Evolutionary conservation across 2,113 vertebrate genomes (phyloP).

Genomic region (Hymenochirus boettgeri): DNA sequence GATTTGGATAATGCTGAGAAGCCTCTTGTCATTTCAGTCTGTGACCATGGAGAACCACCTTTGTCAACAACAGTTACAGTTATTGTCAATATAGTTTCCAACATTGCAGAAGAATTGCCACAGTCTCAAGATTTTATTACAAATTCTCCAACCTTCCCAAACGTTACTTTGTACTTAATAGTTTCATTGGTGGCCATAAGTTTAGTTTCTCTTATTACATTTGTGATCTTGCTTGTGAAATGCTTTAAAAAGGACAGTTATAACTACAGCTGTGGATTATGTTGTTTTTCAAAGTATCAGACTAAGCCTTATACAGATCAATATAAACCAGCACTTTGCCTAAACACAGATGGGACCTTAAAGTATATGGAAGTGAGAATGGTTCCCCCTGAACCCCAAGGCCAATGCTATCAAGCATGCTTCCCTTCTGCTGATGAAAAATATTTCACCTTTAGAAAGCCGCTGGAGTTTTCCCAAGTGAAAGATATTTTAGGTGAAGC

Average conservation of each 20-base stretch:
- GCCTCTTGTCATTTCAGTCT: constrained; percentile 69
- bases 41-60: constrained; percentile 70
- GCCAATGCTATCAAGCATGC: constrained; percentile 76
- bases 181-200: constrained; percentile 67
- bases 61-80: constrained; percentile 67
- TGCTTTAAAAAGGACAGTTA: constrained; percentile 46
- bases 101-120: constrained; percentile 57
- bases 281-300: constrained; percentile 45
- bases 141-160: constrained; percentile 45
- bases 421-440: constrained; percentile 72
- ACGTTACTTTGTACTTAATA: constrained; percentile 56
- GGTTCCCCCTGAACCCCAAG: constrained; percentile 73
- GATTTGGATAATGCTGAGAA: constrained; percentile 56
- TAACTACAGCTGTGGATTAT: constrained; percentile 51
- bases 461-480: constrained; percentile 54
- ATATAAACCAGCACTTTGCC: constrained; percentile 77
- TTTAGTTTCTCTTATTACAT: constrained; percentile 54
- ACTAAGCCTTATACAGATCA: constrained; percentile 68
- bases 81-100: constrained; percentile 15
- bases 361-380: constrained; percentile 88
- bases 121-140: constrained; percentile 56
- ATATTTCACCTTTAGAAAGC: constrained; percentile 76
- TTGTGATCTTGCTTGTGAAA: constrained; percentile 54
- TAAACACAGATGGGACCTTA: constrained; percentile 80
- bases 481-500: constrained; percentile 55